These are phyloP conservation scores for Saccostrea cuccullata DNA, from an alignment of 1,140 invertebrate species.

Conservation along the genomic window DNA sequence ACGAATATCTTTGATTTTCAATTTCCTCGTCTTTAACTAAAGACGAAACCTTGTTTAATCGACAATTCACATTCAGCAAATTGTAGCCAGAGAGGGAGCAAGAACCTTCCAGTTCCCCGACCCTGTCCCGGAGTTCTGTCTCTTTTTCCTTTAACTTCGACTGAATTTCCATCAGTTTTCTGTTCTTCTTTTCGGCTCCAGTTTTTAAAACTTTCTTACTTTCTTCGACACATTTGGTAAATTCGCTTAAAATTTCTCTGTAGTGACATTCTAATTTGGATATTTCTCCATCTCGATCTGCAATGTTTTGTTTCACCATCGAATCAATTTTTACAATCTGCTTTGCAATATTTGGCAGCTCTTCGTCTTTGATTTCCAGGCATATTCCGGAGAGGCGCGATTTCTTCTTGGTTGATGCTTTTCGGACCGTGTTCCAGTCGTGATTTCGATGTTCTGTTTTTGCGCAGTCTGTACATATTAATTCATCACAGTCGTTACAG, in stretches of 20 bases:
- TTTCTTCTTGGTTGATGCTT: not conserved
- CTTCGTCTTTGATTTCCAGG: not conserved
- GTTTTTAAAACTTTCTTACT: not conserved
- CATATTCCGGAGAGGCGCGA: not conserved
- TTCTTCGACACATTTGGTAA: not conserved
- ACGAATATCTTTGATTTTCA: not conserved
- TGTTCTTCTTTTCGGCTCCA: slow-evolving; percentile 4
- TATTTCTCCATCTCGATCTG: not conserved
- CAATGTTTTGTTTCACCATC: not conserved
- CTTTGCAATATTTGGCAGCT: not conserved
- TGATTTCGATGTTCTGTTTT: slow-evolving; percentile 12
- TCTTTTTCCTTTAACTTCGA: not conserved
- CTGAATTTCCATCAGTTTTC: not conserved
- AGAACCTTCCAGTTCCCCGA: not conserved
- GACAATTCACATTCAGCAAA: not conserved
- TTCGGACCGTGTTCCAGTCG: slow-evolving; percentile 27
- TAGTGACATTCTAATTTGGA: not conserved
- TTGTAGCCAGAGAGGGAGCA: not conserved
- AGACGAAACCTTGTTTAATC: not conserved
- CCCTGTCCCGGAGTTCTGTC: not conserved
- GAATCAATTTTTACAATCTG: not conserved
- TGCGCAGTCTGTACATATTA: not conserved
- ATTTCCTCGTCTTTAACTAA: not conserved
- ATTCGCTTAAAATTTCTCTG: not conserved
- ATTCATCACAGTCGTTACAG: slow-evolving; percentile 17